Conservation (phyloP, 2,888 invertebrate species). For the Hypomecis atomaria region DNA sequence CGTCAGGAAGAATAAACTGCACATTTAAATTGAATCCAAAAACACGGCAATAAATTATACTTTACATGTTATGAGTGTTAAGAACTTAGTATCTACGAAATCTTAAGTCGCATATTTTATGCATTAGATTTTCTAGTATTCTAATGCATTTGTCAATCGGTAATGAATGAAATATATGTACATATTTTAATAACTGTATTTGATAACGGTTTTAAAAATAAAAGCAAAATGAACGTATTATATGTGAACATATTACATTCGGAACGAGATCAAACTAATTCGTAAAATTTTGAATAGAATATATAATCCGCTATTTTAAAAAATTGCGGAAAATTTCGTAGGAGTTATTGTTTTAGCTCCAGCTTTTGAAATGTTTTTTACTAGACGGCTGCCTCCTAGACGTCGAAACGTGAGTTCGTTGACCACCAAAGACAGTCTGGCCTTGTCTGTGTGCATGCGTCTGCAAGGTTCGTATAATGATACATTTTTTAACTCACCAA, state of each 20-base stretch:
- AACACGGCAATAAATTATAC: constrained; percentile 1
- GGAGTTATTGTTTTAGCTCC: constrained; percentile 32
- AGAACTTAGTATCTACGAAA: not conserved
- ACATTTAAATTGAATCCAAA: not conserved
- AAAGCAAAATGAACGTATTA: not conserved
- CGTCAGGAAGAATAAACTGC: constrained; percentile 7
- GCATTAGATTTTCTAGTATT: constrained; percentile 15
- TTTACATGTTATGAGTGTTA: not conserved
- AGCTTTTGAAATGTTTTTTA: constrained; percentile 55
- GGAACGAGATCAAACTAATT: no score
- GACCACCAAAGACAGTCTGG: constrained; percentile 71
- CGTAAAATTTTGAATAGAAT: no score
- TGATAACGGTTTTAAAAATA: not conserved
- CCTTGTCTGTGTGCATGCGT: constrained; percentile 65
- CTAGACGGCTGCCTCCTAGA: constrained; percentile 57
- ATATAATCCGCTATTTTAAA: not conserved
- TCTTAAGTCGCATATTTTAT: constrained; percentile 5
- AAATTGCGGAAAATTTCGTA: not conserved
- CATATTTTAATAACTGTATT: constrained; percentile 7
- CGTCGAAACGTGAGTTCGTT: constrained; percentile 63
- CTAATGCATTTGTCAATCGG: constrained; percentile 4
- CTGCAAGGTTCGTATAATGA: constrained; percentile 45
- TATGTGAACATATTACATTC: no score
- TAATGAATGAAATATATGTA: constrained; percentile 6
- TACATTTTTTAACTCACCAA: constrained; percentile 28